phyloP scores from a whole-genome alignment of 2,888 invertebrate species.

The Thymelicus acteon region DNA sequence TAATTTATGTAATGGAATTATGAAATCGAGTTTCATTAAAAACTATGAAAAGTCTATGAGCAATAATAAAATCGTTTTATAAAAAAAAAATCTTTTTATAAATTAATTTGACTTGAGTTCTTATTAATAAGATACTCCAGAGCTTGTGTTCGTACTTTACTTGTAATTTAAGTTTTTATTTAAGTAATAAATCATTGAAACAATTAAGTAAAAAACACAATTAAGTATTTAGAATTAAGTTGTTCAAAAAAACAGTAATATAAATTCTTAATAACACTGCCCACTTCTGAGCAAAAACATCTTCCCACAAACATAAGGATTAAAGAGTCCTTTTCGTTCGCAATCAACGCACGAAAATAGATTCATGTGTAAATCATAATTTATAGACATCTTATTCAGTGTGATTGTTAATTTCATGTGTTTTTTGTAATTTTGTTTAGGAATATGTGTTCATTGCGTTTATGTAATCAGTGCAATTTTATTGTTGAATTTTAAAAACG shows the following conservation, averaged over 20 bases:
- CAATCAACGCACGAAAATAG: too few species aligned
- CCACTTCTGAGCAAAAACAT: too few species aligned
- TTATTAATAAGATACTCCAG: neutral
- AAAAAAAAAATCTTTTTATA: neutral
- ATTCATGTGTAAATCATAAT: too few species aligned
- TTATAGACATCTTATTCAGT: neutral
- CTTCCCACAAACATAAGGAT: too few species aligned
- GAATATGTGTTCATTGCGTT: neutral
- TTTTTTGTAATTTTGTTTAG: neutral
- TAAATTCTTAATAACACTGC: too few species aligned
- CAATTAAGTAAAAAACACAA: neutral
- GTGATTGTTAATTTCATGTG: neutral
- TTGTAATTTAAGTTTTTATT: neutral
- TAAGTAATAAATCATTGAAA: neutral
- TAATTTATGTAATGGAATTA: constrained; percentile 8
- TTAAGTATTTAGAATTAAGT: too few species aligned
- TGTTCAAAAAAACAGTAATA: too few species aligned
- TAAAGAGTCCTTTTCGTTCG: too few species aligned
- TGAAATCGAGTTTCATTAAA: constrained; percentile 39
- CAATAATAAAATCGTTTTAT: constrained; percentile 11
- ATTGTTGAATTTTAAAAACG: neutral
- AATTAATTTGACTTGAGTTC: neutral
- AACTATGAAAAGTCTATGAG: neutral
- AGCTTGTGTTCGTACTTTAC: constrained; percentile 1
- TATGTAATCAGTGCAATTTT: neutral